These are phyloP conservation scores for Apogon hyalosoma DNA, from an alignment of 2,797 vertebrate genomes.

Conservation along the genomic window DNA sequence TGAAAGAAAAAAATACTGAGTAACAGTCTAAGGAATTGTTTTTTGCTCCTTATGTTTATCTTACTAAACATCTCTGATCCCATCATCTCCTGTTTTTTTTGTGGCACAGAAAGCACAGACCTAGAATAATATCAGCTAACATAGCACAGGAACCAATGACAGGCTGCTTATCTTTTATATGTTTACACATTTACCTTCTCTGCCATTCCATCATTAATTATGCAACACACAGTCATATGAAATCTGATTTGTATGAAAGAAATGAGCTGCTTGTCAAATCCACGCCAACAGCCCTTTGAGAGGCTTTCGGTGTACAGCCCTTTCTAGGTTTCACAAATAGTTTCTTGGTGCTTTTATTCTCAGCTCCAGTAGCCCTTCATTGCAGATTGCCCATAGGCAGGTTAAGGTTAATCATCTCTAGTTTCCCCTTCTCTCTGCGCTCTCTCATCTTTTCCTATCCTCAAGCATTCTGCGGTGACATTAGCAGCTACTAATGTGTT, in stretches of 20 bases:
- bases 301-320: conserved; percentile 10
- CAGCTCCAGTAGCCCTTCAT: conserved; percentile 45
- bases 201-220: conserved; percentile 37
- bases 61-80: conserved; percentile 29
- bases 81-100: conserved; percentile 5
- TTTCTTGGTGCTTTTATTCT: conserved; percentile 42
- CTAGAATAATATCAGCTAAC: conserved; percentile 19
- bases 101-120: conserved; percentile 4
- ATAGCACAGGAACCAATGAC: conserved; percentile 9
- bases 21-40: conserved; percentile 7
- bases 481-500: conserved; percentile 75
- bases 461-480: conserved; percentile 66
- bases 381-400: conserved; percentile 67
- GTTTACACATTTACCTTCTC: conserved; percentile 37
- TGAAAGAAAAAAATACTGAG: conserved; percentile 14
- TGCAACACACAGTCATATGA: conserved; percentile 32
- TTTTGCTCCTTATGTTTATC: conserved; percentile 24
- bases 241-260: conserved; percentile 36
- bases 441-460: conserved; percentile 61
- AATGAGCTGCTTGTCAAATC: conserved; percentile 28
- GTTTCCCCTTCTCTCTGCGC: conserved; percentile 51
- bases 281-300: conserved; percentile 17
- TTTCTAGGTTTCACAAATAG: conserved; percentile 54
- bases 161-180: conserved; percentile 31
- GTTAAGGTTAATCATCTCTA: conserved; percentile 79